phyloP scores from a whole-genome alignment of 2,888 invertebrate species.

The Xestoiulus laeticollis region DNA sequence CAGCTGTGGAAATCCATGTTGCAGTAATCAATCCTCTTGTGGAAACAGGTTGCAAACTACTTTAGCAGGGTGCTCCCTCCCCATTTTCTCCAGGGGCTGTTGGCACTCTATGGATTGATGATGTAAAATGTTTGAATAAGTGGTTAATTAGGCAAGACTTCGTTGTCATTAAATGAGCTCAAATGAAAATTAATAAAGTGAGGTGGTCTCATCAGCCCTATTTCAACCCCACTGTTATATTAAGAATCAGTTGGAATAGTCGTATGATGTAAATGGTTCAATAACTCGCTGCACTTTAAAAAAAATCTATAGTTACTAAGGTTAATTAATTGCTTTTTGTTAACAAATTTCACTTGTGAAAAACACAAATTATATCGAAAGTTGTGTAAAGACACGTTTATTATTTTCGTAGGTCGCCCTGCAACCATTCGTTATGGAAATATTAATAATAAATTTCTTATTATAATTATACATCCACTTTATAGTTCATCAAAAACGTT shows the following conservation, averaged over 20 bases:
- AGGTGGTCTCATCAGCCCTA: not conserved
- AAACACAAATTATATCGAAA: too few species aligned
- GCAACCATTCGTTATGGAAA: too few species aligned
- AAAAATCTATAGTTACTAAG: too few species aligned
- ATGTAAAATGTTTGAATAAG: constrained; percentile 36
- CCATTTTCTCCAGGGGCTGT: constrained; percentile 1
- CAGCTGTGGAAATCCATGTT: not conserved
- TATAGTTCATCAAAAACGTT: too few species aligned
- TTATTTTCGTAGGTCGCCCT: too few species aligned
- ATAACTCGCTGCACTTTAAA: too few species aligned
- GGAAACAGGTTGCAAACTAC: constrained; percentile 6
- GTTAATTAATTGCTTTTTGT: too few species aligned
- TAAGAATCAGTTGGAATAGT: not conserved
- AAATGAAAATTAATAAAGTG: constrained; percentile 43
- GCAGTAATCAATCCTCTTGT: not conserved
- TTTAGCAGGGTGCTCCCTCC: not conserved
- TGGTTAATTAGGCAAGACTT: constrained; percentile 35
- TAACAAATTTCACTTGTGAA: too few species aligned
- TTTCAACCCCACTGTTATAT: not conserved
- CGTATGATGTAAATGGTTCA: too few species aligned
- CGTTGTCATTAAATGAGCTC: constrained; percentile 30
- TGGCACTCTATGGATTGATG: constrained; percentile 20
- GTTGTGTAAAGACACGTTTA: too few species aligned
- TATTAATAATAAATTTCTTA: too few species aligned
- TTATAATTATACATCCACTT: too few species aligned